Evolutionary conservation across 2,888 invertebrate species (phyloP), one percentile per base, ranked within the genome.

Genomic region (Synergus japonicus): DNA sequence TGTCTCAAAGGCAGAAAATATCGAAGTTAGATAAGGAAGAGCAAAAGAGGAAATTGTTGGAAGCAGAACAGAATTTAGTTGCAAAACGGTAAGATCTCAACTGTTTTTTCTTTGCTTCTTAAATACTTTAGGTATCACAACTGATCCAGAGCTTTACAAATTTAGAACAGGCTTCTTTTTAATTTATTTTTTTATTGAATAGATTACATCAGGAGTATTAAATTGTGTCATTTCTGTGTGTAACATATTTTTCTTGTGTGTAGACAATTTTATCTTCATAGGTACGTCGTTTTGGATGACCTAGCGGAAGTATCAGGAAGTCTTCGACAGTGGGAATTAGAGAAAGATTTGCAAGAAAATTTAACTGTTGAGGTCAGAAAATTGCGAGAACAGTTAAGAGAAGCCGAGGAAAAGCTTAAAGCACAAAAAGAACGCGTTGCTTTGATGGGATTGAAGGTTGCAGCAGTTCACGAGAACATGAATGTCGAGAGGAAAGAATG

Each of bases 251-350:
- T 54, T n/a, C 8, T n/a, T 54, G 4, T 54, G n/a, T 54, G 9
- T 54, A n/a, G 54, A 54, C n/a, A 54, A n/a, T 54, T 22, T 60
- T 22, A 60, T 60, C 12, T 60, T 60, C 0, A 58, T 69, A 92
- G 92, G 85, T 89, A 89, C 77, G 85, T 84, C n/a, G 88, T 92
- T n/a, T 80, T 92, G 67, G 89, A 90, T 37, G 90, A 92, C 64
- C 85, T 92, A n/a, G 86, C 89, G 9, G 89, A 89, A 78, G 88
- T 92, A 86, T 89, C 90, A n/a, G 86, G 86, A 13, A 88, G 85
- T 49, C 86, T 92, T 63, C 88, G 87, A n/a, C 88, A 90, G 22
- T 91, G 90, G 90, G 89, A 91, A 76, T 83, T 87, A 78, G 92
- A 92, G 76, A 87, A 89, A 65, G 87, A 90, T 69, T 77, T 90